Base-by-base conservation (phyloP, 2,888 invertebrate species). In the Meteorus colon region DNA sequence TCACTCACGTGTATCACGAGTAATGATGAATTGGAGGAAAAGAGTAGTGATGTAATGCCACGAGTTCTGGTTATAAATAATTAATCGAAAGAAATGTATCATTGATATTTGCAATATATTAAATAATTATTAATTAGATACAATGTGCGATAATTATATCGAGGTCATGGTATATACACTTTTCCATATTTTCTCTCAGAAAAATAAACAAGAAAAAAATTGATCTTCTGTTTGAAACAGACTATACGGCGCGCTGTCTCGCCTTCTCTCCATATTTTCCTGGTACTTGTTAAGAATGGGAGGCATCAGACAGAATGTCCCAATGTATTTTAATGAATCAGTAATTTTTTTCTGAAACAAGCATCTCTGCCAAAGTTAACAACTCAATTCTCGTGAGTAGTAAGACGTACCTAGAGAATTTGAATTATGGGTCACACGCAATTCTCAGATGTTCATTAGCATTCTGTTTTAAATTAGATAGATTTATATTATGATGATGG, bases 61-160 rank as follows among this genome's bases (percentile, higher is more conserved):
- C 16, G 6, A 73, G 63, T 14, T 29, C 34, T 59, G 31, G 31
- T 14, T 68, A 77, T 69, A 69, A 74, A 55, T 51, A 75, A 68
- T 45, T 19, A 65, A 8, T 2, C 14, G 48, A 48, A 48, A 66
- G 51, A 65, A 41, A 24, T 48, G 2, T 70, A 62, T 71, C 82
- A 82, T 85, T 84, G 85, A 84, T 86, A 83, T 87, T 83, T 86
- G 84, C 84, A 88, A 87, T 87, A 88, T 88, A 88, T 88, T 88
- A 88, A 88, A 88, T 88, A 86, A 86, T 86, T 86, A 87, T 82
- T 81, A 85, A 84, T 85, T 84, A 86, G 84, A 86, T 87, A 88
- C 86, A 87, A 82, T 86, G 82, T 84, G 86, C 84, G 84, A 84
- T 84, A 86, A 81, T 86, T 65, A 81, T 82, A 83, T 86, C 82